These are phyloP conservation scores for Spinus olivaceus DNA, from an alignment of 2,797 vertebrate genomes.

Conservation along the genomic window DNA sequence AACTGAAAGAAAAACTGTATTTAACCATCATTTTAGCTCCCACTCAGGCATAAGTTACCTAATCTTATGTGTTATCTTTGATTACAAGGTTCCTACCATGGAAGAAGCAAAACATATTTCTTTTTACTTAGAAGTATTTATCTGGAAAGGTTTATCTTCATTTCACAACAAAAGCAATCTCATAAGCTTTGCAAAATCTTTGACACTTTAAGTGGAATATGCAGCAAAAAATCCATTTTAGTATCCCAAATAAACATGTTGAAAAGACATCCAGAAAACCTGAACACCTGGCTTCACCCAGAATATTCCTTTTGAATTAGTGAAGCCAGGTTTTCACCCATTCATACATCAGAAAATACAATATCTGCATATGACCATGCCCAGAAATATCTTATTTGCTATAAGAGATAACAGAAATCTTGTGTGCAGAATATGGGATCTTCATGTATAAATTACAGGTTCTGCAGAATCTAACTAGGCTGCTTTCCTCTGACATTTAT, in stretches of 20 bases:
- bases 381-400: neutral
- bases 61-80: neutral
- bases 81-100: neutral
- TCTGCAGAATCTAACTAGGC: neutral
- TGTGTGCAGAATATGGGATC: neutral
- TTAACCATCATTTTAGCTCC: neutral
- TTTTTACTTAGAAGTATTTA: neutral
- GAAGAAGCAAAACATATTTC: neutral
- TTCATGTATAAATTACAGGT: neutral
- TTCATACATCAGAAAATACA: neutral
- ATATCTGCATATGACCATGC: neutral
- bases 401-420: neutral
- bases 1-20: neutral
- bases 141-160: neutral
- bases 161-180: neutral
- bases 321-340: neutral
- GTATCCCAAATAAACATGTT: neutral
- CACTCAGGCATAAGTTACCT: neutral
- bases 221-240: neutral
- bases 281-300: neutral
- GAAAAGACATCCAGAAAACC: neutral
- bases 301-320: neutral
- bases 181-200: neutral
- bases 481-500: neutral
- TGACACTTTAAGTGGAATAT: neutral